Base-by-base conservation (phyloP, 2,113 vertebrate species). In the Eretmochelys imbricata region DNA sequence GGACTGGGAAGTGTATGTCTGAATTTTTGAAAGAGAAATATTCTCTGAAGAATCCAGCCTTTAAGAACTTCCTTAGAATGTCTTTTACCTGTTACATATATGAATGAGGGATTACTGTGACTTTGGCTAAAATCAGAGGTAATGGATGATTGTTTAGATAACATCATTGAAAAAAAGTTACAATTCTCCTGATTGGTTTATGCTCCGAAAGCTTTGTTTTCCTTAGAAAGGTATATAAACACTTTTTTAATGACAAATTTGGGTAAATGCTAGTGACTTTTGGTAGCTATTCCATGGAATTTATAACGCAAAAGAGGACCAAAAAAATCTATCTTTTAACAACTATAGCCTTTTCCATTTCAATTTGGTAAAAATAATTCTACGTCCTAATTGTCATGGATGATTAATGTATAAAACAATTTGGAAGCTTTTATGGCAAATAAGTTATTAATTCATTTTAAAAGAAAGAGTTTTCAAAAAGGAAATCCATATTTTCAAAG, bases 401-500 rank as follows among this genome's bases (percentile, higher is more conserved):
- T 94, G 82, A 85, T 5, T 89, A 24, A 11, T 80, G 16, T n/a
- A 8, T 49, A 82, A n/a, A 75, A 4, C 1, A 50, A 42, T 4
- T 29, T 92, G 78, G 72, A 88, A 2, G 3, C 62, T 54, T 90
- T 94, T 83, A 55, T 80, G 35, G 53, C 27, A 85, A 82, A 5
- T 42, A 51, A 82, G 54, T 84, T 93, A 82, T 59, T 38, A 84
- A 48, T 85, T 91, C 75, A 80, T 72, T 69, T 65, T 89, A 72
- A 89, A 78, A 91, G 16, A 46, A 84, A 11, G 35, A 85, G 8
- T 57, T 69, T 8, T 84, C n/a, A 51, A 57, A 91, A 84, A 82
- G 31, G 59, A 86, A 0, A 8, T 31, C 80, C n/a, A 80, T 4
- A 51, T 89, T 89, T 87, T 72, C 38, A 35, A 78, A 51, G 20